Base-by-base conservation (phyloP, 2,113 vertebrate genomes). In the Diadophis punctatus region DNA sequence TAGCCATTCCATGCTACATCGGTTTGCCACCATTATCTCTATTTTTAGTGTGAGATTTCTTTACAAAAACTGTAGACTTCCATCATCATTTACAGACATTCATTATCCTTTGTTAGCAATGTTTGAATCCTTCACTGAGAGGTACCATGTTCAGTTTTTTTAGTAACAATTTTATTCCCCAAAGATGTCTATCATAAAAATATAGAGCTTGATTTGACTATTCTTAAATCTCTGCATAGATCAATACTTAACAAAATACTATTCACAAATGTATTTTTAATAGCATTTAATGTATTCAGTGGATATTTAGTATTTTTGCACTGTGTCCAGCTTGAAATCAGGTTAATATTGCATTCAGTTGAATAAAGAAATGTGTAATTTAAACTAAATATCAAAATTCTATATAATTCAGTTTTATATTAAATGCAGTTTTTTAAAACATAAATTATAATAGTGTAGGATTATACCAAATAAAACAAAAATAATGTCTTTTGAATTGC, bases 311-410 rank as follows among this genome's bases (percentile, higher is more conserved):
- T 90, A 90, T 48, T 95, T 94, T 49, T 86, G 43, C 68, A 51
- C 68, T 92, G 58, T 94, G 18, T 91, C 60, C 89, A 88, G 86
- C 91, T 94, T 92, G 91, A 94, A 95, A 94, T 95, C 91, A 88
- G 34, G 1, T 80, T 60, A 93, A 87, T 53, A 53, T 91, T 90
- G 91, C 92, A 88, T 0, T 4, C 89, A 87, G 22, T 9, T 92
- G 52, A 90, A 84, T 30, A 91, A n/a, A 93, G 46, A 89, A 27
- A 30, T 46, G 25, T 89, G 53, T 92, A 92, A 53, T 93, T 95
- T 89, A 93, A 90, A 89, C 16, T 4, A 9, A 51, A 55, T 63
- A 23, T 16, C 30, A 27, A 86, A 90, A 92, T 53, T 89, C 49
- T 91, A 53, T 1, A 7, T 46, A 11, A 56, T 93, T 93, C 1